Conservation (phyloP, 1,140 invertebrate genomes). For the Radopholus similis region DNA sequence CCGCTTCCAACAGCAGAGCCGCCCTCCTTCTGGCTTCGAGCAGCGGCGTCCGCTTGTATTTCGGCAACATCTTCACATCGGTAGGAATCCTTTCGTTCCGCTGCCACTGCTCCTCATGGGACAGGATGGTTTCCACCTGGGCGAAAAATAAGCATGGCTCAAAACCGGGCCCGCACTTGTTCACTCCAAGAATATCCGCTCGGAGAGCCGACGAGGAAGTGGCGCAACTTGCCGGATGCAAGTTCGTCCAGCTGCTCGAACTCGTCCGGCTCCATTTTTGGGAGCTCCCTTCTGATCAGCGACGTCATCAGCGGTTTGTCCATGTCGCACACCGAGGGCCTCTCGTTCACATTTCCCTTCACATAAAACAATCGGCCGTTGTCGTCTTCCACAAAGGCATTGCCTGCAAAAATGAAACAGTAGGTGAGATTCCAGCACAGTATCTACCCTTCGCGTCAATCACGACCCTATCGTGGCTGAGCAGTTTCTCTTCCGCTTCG, state of each 20-base stretch:
- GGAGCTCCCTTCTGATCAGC: conserved; percentile 51
- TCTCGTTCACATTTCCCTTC: conserved; percentile 45
- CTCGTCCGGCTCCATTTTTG: conserved; percentile 51
- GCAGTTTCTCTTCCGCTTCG: conserved; percentile 47
- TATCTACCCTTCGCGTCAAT: conserved; percentile 53
- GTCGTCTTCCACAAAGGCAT: conserved; percentile 55
- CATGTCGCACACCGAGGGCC: conserved; percentile 46
- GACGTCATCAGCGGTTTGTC: conserved; percentile 53
- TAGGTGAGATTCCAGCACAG: not conserved
- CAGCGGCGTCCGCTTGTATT: conserved; percentile 31
- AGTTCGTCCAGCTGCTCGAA: conserved; percentile 52
- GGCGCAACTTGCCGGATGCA: conserved; percentile 49
- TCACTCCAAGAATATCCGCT: conserved; percentile 58
- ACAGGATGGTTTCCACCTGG: conserved; percentile 54
- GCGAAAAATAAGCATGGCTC: conserved; percentile 10
- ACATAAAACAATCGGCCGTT: conserved; percentile 56
- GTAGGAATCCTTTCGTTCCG: conserved; percentile 34
- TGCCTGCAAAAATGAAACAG: conserved; percentile 34
- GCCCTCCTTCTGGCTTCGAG: conserved; percentile 15
- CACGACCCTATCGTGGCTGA: conserved; percentile 45
- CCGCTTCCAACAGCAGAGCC: not conserved
- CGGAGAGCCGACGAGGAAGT: conserved; percentile 57
- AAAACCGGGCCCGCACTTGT: conserved; percentile 26
- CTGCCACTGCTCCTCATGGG: conserved; percentile 42
- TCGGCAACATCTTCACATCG: conserved; percentile 54